Base-by-base conservation (phyloP, 2,888 invertebrate species). In the Andrena fulva region DNA sequence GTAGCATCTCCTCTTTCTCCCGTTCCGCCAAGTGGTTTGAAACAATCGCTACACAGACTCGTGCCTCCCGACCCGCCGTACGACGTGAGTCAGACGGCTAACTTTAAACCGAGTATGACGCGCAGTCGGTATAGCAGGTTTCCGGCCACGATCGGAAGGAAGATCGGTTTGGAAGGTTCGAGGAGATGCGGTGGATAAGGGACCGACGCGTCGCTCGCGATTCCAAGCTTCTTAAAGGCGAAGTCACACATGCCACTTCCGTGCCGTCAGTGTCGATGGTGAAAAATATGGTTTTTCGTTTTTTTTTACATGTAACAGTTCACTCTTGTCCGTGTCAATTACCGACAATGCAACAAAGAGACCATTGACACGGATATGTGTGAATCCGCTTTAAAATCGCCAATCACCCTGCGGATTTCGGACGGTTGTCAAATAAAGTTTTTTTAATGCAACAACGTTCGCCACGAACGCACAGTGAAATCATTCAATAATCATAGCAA, bases 51-150 rank as follows among this genome's bases (percentile, higher is more conserved):
- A 33, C 52, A 54, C 78, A 66, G 71, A 71, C 66, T 16, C 7
- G 16, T 16, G n/a, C 10, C 20, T n/a, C 29, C 35, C 3, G 6
- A 16, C 31, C 20, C 50, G 29, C 42, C n/a, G 10, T 29, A 20
- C 52, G 4, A 35, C 62, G n/a, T 3, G 24, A 68, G 60, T 33
- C 52, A 29, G 33, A 10, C 20, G 12, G 66, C 59, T 31, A 59
- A 63, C 68, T 69, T 70, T 35, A 64, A 29, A n/a, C n/a, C 67
- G 7, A 20, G 42, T 20, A 29, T 64, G 73, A 78, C 56, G 81
- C 56, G 78, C 81, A 60, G 91, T 91, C 91, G 91, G 91, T 92
- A 92, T 85, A 69, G 91, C 88, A 91, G 91, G 83, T 90, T 77
- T 78, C 86, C 74, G 69, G 75, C 62, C 72, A 75, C 81, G 85